Evolutionary conservation across 2,113 vertebrate genomes (phyloP), one percentile per base, ranked within the genome.

Genomic region (Amblyopsis rosae): DNA sequence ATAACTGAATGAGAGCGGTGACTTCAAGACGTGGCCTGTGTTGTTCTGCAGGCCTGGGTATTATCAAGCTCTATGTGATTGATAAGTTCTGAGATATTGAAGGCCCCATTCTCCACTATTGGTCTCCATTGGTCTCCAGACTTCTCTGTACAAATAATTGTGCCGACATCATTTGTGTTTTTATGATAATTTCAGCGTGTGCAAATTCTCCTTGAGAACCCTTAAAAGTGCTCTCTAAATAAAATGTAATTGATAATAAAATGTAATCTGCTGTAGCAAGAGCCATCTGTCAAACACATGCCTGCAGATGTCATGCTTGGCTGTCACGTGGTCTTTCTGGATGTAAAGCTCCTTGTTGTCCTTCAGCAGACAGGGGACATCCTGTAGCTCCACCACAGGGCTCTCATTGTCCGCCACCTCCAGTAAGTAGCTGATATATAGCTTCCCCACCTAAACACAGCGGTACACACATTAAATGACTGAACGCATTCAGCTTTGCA

Each of bases 241-340:
- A 26, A 19, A 19, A 19, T 19, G 19, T 19, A 19, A 19, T 19
- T 19, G 19, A 19, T 19, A 26, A 26, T 3, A 26, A 26, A 26
- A 26, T 26, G 1, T 26, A 26, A 26, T 26, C 26, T 26, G 1
- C 26, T 2, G 26, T 26, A 6, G 11, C 53, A 17, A 56, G 1
- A 56, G n/a, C 16, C 54, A 56, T 15, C 15, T n/a, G 12, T 53
- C 51, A 19, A 17, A 56, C 54, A 56, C 54, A 53, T 6, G n/a
- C 93, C 93, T 93, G 92, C 87, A 90, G 80, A 94, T 92, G 12
- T 93, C 91, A 75, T 91, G 69, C 10, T 72, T 84, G 68, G 86
- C 66, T 0, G 45, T 19, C 19, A 93, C 83, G 69, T 93, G 78
- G 72, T 93, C 92, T 65, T 93, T 93, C 82, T 94, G 92, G 65